Evolutionary conservation across 2,797 vertebrate species (phyloP).

Genomic region (Sebastes goodei): DNA sequence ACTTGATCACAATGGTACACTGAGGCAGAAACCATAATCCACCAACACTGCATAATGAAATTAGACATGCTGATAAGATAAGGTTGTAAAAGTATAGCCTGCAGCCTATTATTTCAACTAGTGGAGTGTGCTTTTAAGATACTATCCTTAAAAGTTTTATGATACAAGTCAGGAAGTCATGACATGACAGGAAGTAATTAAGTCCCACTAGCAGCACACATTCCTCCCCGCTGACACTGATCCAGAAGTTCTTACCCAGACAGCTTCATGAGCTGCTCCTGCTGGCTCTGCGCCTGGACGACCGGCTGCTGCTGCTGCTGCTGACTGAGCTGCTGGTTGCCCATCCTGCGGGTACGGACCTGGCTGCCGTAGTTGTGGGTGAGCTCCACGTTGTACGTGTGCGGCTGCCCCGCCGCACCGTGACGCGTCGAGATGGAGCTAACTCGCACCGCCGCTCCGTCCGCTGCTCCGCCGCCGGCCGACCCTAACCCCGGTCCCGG

Average conservation of each 20-base stretch:
- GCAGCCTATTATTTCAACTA: background rate
- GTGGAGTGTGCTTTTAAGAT: background rate
- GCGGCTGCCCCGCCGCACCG: conserved; percentile 73
- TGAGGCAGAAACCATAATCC: background rate
- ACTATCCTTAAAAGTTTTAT: background rate
- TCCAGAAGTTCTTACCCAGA: conserved; percentile 77
- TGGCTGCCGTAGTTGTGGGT: conserved; percentile 71
- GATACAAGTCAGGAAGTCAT: conserved; percentile 8
- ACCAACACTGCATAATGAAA: too few species aligned
- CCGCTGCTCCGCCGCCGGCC: conserved; percentile 46
- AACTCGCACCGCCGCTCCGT: conserved; percentile 61
- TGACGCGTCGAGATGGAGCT: conserved; percentile 78
- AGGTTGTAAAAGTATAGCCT: background rate
- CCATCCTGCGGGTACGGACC: conserved; percentile 89
- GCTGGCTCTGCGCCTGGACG: background rate
- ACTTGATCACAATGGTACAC: background rate
- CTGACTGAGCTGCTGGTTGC: conserved; percentile 72
- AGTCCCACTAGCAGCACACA: background rate
- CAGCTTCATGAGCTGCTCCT: conserved; percentile 61
- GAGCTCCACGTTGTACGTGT: conserved; percentile 85
- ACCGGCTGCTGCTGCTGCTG: conserved; percentile 29
- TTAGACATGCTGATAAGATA: too few species aligned
- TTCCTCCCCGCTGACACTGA: background rate
- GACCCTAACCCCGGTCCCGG: conserved; percentile 74
- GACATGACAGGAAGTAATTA: conserved; percentile 5